Conservation (phyloP, 2,113 vertebrate genomes). For the Riparia riparia region DNA sequence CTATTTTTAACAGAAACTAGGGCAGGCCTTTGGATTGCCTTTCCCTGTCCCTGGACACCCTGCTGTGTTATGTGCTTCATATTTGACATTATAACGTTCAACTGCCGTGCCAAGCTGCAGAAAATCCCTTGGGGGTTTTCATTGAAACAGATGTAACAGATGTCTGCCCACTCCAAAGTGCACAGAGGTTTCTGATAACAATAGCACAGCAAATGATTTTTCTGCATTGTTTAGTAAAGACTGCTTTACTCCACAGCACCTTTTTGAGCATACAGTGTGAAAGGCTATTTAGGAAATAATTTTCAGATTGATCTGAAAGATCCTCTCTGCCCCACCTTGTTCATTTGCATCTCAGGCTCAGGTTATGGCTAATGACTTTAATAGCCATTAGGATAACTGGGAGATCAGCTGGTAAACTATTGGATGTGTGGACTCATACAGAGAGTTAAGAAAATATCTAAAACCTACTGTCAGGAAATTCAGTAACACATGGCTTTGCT, state of each 20-base stretch:
- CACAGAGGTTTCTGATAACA: not conserved
- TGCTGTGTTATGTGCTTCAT: conserved; percentile 67
- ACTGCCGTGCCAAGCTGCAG: conserved; percentile 16
- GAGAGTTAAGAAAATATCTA: not conserved
- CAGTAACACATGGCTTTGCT: not conserved
- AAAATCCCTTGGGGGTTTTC: conserved; percentile 47
- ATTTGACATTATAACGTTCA: conserved; percentile 69
- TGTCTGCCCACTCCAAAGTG: conserved; percentile 36
- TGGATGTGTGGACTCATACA: not conserved
- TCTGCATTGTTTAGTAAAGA: not conserved
- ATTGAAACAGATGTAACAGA: conserved; percentile 60
- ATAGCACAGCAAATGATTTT: not conserved
- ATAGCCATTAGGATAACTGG: not conserved
- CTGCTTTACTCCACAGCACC: not conserved
- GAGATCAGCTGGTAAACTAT: not conserved
- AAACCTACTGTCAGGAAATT: not conserved
- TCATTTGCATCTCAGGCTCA: not conserved
- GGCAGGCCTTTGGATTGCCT: conserved; percentile 76
- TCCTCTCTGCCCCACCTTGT: not conserved
- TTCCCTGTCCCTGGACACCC: conserved; percentile 73
- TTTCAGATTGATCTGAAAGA: not conserved
- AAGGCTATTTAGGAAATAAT: not conserved
- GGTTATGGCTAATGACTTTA: not conserved
- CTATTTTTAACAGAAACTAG: conserved; percentile 84
- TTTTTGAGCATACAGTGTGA: not conserved